phyloP scores from a whole-genome alignment of 1,140 invertebrate genomes.

The Drosophila watanabei region DNA sequence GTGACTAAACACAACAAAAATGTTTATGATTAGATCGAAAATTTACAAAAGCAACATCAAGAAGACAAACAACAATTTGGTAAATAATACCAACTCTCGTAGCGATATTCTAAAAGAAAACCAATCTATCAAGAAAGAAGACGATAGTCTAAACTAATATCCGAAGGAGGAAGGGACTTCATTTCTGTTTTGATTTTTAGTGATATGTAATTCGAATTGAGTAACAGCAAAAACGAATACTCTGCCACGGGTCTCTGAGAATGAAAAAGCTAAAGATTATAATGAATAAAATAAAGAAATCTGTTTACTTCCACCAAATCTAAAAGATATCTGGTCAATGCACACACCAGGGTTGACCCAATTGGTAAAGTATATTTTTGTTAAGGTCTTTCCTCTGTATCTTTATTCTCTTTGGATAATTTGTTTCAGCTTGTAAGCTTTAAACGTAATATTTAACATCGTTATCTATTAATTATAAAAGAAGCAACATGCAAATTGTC shows the following conservation, averaged over 20 bases:
- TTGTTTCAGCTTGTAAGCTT: background rate
- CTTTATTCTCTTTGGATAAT: background rate
- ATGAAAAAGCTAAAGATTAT: constrained; percentile 68
- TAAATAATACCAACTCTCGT: constrained; percentile 65
- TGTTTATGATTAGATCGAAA: constrained; percentile 47
- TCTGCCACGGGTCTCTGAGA: constrained; percentile 77
- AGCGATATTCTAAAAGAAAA: constrained; percentile 80
- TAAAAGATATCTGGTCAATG: background rate
- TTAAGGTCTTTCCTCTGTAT: background rate
- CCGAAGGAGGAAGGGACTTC: constrained; percentile 22
- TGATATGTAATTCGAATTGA: constrained; percentile 74
- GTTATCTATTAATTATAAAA: background rate
- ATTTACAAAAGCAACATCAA: constrained; percentile 44
- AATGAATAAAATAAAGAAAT: constrained; percentile 82
- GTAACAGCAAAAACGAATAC: constrained; percentile 50
- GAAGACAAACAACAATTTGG: constrained; percentile 55
- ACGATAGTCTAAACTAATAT: constrained; percentile 35
- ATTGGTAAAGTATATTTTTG: background rate
- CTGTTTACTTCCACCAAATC: constrained; percentile 78
- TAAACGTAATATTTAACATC: background rate
- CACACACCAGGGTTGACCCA: background rate
- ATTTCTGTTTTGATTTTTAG: constrained; percentile 77
- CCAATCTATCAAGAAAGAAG: constrained; percentile 54
- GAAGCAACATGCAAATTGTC: background rate
- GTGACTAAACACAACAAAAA: constrained; percentile 23